phyloP scores from a whole-genome alignment of 2,888 invertebrate genomes.

The Tethea ocularis region DNA sequence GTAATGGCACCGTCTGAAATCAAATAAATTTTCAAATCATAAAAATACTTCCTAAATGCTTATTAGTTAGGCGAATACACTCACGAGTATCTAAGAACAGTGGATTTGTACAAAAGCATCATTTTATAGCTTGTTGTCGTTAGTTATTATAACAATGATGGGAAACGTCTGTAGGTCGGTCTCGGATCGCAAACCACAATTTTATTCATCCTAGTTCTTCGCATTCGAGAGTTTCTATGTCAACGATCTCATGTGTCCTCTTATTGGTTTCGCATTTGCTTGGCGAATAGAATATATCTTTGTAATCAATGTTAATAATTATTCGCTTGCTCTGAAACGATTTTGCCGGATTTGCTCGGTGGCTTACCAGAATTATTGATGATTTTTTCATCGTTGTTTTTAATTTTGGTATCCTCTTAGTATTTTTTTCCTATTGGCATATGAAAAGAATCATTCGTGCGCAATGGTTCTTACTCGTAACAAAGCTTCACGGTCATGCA shows the following conservation, averaged over 20 bases:
- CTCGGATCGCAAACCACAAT: constrained; percentile 51
- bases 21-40: constrained; percentile 41
- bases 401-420: constrained; percentile 18
- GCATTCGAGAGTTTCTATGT: constrained; percentile 55
- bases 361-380: constrained; percentile 12
- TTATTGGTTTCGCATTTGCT: constrained; percentile 50
- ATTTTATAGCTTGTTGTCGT: constrained; percentile 57
- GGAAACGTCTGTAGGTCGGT: constrained; percentile 59
- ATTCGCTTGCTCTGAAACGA: not conserved
- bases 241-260: constrained; percentile 48
- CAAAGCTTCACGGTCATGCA: constrained; percentile 70
- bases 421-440: constrained; percentile 39
- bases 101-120: constrained; percentile 54
- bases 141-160: constrained; percentile 66
- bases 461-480: constrained; percentile 52
- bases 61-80: constrained; percentile 36
- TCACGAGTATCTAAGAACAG: constrained; percentile 40
- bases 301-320: not conserved
- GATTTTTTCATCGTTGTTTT: constrained; percentile 21
- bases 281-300: constrained; percentile 13
- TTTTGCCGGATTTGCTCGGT: not conserved
- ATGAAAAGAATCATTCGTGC: constrained; percentile 58
- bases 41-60: constrained; percentile 27
- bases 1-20: constrained; percentile 88
- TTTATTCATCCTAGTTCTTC: constrained; percentile 52